phyloP scores from a whole-genome alignment of 2,888 invertebrate genomes.

The Drosophila mulleri region DNA sequence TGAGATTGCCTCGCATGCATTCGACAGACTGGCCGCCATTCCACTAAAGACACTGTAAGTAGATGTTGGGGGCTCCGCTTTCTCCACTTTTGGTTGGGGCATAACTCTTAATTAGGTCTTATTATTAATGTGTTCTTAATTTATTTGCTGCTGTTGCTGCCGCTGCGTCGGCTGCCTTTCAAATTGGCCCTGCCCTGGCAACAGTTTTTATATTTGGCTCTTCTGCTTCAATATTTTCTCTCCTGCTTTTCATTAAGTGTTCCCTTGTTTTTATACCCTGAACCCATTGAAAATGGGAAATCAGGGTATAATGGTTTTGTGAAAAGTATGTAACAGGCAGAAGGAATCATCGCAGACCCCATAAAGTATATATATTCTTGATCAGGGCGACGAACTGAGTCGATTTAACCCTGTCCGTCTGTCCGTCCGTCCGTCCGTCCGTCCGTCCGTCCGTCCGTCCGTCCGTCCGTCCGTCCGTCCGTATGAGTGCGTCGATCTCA shows the following conservation, averaged over 20 bases:
- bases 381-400: too few species aligned
- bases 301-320: too few species aligned
- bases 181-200: conserved; percentile 32
- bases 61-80: conserved; percentile 1
- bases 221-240: conserved; percentile 7
- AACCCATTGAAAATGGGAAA: too few species aligned
- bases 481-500: too few species aligned
- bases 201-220: conserved; percentile 3
- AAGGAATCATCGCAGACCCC: too few species aligned
- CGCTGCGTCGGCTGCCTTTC: conserved; percentile 13
- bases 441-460: too few species aligned
- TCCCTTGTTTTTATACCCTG: too few species aligned
- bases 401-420: too few species aligned
- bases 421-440: too few species aligned
- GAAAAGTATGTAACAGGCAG: too few species aligned
- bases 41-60: conserved; percentile 82
- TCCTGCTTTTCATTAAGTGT: conserved; percentile 5
- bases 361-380: too few species aligned
- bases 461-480: too few species aligned
- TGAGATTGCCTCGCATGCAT: conserved; percentile 81
- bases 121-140: conserved; percentile 76
- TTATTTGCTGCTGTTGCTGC: conserved; percentile 36
- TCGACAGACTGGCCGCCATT: conserved; percentile 81
- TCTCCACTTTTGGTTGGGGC: conserved; percentile 3
- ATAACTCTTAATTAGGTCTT: conserved; percentile 73